Percentiles rank a stretch among this genome's conserved stretches.
These are phyloP conservation scores for Auanema freiburgensis DNA, from an alignment of 2,888 invertebrate species.

Conservation along the genomic window DNA sequence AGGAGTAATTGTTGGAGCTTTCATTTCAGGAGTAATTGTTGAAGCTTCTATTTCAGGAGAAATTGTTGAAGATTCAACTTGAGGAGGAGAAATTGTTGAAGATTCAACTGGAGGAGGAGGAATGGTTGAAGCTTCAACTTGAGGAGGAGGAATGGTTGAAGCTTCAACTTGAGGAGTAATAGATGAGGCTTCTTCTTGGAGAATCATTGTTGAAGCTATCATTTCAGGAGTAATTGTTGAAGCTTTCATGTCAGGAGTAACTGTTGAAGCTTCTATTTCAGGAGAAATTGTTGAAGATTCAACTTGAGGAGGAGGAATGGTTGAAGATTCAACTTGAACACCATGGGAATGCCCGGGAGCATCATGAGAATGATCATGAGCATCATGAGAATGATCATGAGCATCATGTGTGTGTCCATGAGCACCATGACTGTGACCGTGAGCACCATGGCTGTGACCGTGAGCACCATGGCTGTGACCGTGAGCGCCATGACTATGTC, in stretches of 20 bases:
- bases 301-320: slow-evolving; percentile 13
- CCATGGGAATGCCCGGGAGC: slow-evolving; percentile 16
- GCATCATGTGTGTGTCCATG: slow-evolving; percentile 39
- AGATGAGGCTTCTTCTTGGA: not conserved
- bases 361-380: slow-evolving; percentile 23
- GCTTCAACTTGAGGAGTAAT: slow-evolving; percentile 5
- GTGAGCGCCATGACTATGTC: slow-evolving; percentile 42
- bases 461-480: slow-evolving; percentile 41
- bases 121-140: slow-evolving; percentile 6
- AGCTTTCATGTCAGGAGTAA: not conserved
- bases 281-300: slow-evolving; percentile 9
- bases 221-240: slow-evolving; percentile 5
- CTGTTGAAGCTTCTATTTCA: not conserved
- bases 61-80: not conserved
- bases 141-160: slow-evolving; percentile 10
- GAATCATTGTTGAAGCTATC: too few relatives aligned
- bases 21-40: slow-evolving; percentile 8
- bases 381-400: slow-evolving; percentile 35
- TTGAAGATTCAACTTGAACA: slow-evolving; percentile 5
- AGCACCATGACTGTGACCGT: slow-evolving; percentile 45
- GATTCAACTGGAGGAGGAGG: slow-evolving; percentile 10
- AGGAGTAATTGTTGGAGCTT: too few relatives aligned
- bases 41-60: not conserved
- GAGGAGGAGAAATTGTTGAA: not conserved
- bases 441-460: slow-evolving; percentile 34